phyloP scores from a whole-genome alignment of 1,140 invertebrate genomes.

The Matsumurasca onukii region DNA sequence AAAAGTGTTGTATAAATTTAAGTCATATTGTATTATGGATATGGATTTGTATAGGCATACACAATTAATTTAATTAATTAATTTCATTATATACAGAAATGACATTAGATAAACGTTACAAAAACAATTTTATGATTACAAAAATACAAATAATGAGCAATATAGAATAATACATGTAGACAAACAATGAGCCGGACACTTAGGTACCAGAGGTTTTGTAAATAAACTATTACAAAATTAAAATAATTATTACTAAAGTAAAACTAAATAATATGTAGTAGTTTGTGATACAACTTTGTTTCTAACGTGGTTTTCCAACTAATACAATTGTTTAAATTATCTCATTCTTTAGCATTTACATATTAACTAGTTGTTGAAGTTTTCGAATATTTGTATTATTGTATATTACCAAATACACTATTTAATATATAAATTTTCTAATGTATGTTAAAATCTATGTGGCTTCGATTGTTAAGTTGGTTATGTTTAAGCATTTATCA shows the following conservation, averaged over 20 bases:
- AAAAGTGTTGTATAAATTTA: no score
- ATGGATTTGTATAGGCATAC: no score
- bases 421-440: conserved; percentile 15
- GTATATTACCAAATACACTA: conserved; percentile 5
- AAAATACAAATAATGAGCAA: no score
- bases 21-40: no score
- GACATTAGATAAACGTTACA: no score
- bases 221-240: conserved; percentile 13
- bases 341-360: conserved; percentile 15
- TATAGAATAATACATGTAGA: no score
- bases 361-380: conserved; percentile 23
- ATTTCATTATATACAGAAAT: no score
- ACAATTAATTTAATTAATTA: no score
- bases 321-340: conserved; percentile 9
- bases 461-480: conserved; percentile 11
- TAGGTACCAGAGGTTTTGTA: no score
- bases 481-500: no score
- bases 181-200: no score
- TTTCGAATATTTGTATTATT: conserved; percentile 24
- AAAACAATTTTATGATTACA: no score
- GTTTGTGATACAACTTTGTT: conserved; percentile 17
- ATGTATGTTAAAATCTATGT: conserved; percentile 26
- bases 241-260: neutral
- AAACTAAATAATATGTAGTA: conserved; percentile 3
- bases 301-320: conserved; percentile 3